Percentiles rank a stretch among this genome's conserved stretches.
Evolutionary conservation across 2,797 vertebrate genomes (phyloP).

Genomic region (Sebastes minor): DNA sequence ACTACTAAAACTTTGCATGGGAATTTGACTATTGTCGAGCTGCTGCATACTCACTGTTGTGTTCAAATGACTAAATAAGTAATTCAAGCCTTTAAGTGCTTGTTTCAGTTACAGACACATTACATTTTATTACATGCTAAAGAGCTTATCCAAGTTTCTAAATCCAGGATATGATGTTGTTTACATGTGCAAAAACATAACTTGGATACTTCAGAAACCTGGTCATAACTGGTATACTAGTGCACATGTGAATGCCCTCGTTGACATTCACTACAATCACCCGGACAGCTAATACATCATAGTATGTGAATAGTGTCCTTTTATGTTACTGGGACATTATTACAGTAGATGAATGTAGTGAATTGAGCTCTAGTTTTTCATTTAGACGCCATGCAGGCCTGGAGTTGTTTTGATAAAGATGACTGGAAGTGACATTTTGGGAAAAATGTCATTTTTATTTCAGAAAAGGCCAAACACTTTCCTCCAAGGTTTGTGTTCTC

Average conservation of each 20-base stretch:
- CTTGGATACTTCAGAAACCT: not conserved
- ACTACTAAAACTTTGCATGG: too few relatives aligned
- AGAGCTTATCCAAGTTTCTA: not conserved
- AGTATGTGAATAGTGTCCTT: not conserved
- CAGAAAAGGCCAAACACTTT: not conserved
- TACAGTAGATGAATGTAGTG: not conserved
- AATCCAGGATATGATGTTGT: not conserved
- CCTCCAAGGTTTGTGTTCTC: not conserved
- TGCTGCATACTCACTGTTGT: not conserved
- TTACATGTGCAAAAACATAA: not conserved
- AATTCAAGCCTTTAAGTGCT: not conserved
- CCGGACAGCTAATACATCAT: not conserved
- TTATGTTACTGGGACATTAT: not conserved
- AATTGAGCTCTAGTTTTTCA: not conserved
- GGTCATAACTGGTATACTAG: not conserved
- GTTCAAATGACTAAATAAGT: too few relatives aligned
- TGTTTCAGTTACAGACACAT: not conserved
- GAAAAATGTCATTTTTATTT: not conserved
- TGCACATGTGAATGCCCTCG: not conserved
- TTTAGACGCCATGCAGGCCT: not conserved
- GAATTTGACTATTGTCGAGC: not conserved
- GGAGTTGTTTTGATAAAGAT: not conserved
- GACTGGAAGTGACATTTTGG: not conserved
- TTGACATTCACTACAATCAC: not conserved
- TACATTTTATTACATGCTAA: not conserved